Evolutionary conservation across 2,888 invertebrate genomes (phyloP).

Genomic region (Thereva nobilitata): DNA sequence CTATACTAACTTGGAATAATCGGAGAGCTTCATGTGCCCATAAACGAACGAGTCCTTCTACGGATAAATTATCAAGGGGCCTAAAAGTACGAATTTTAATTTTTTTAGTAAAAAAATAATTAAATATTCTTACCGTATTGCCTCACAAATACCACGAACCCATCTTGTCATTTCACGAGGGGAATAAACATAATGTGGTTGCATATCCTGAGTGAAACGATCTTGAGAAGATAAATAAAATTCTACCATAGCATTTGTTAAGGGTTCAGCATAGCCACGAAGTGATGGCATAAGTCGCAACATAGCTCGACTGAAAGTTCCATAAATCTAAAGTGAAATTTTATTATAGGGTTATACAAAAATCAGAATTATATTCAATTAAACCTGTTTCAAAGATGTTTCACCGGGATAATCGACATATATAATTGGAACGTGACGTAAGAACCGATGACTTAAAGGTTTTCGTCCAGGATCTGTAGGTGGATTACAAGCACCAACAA

Average conservation of each 20-base stretch:
- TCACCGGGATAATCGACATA: conserved; percentile 99
- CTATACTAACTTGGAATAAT: conserved; percentile 73
- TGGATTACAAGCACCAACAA: conserved; percentile 99
- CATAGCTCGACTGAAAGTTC: conserved; percentile 98
- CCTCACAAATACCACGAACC: conserved; percentile 99
- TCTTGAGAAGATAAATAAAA: conserved; percentile 97
- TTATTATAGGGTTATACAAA: conserved; percentile 15
- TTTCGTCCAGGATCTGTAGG: conserved; percentile 99
- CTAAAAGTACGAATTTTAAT: no score
- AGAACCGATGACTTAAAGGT: conserved; percentile 84
- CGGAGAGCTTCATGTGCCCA: conserved; percentile 99
- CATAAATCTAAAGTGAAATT: conserved; percentile 77
- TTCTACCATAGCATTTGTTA: conserved; percentile 99
- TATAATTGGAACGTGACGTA: conserved; percentile 96
- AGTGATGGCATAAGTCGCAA: conserved; percentile 89
- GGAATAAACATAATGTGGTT: conserved; percentile 99
- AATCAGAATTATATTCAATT: conserved; percentile 12
- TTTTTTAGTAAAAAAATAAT: no score
- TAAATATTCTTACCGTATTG: conserved; percentile 67
- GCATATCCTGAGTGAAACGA: conserved; percentile 99
- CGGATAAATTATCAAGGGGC: conserved; percentile 86
- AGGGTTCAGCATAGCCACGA: conserved; percentile 90
- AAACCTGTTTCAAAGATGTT: conserved; percentile 87
- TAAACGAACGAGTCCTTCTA: conserved; percentile 94
- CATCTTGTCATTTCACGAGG: conserved; percentile 99